Base-by-base conservation (phyloP, 2,888 invertebrate genomes). In the Lobophora halterata region DNA sequence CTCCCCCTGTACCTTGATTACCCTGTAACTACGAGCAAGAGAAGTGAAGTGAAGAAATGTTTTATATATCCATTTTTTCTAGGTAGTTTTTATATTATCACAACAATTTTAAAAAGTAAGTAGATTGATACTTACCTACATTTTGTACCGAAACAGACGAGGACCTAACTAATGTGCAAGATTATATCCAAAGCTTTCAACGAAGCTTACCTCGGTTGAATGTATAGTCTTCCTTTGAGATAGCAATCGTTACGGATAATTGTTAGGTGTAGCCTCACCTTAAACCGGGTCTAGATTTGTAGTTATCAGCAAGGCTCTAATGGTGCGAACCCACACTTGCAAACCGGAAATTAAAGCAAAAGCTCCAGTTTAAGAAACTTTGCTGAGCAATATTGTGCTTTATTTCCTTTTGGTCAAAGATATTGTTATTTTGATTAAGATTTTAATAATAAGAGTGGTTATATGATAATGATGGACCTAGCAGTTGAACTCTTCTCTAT, bases 341-440 rank as follows among this genome's bases (percentile, higher is more conserved):
- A 47, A 31, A 52, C 57, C 64, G 67, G 67, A 67, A 66, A 68
- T 67, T 68, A 62, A 63, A 56, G 61, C 57, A 40, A 53, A 57
- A 58, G 57, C 54, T 50, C 45, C 40, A 33, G 38, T 32, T 49
- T 32, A 16, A 19, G n/a, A 18, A 26, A 23, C 24, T 24, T 27
- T 21, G 12, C 36, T 36, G 24, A 36, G 16, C 14, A 10, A 8
- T 12, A 18, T 23, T 31, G 20, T 23, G n/a, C 41, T 13, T 9
- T 3, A 26, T 25, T 35, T 18, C 26, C 21, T 18, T 13, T n/a
- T n/a, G n/a, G n/a, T n/a, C n/a, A n/a, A n/a, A n/a, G n/a, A n/a
- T n/a, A n/a, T n/a, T n/a, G n/a, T n/a, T n/a, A n/a, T n/a, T n/a
- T n/a, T n/a, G n/a, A n/a, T n/a, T n/a, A n/a, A n/a, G n/a, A n/a